A percentile compares a stretch with the other conserved stretches of the same genome.
Evolutionary conservation across 1,140 invertebrate genomes (phyloP).

Genomic region (Lutraria rhynchaena): DNA sequence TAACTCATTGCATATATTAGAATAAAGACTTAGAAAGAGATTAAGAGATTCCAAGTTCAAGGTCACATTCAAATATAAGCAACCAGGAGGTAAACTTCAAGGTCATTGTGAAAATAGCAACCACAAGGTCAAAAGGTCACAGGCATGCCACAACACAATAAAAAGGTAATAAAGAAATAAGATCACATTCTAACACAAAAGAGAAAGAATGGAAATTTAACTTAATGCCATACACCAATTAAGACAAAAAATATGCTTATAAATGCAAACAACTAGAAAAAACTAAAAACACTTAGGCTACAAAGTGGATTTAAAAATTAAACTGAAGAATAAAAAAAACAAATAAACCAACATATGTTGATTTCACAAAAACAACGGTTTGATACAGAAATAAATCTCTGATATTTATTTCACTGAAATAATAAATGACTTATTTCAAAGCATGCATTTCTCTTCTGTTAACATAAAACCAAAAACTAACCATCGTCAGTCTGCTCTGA

Average conservation of each 20-base stretch:
- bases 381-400: no score
- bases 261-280: no score
- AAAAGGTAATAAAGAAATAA: slow-evolving; percentile 7
- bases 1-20: no score
- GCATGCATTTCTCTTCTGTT: no score
- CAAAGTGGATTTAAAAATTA: no score
- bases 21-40: background rate
- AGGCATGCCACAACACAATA: slow-evolving; percentile 50
- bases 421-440: no score
- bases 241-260: background rate
- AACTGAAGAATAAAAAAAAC: no score
- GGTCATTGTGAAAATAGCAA: background rate
- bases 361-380: no score
- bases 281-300: no score
- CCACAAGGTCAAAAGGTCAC: slow-evolving; percentile 39
- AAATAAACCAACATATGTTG: no score
- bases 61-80: background rate
- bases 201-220: background rate
- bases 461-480: slow-evolving; percentile 37
- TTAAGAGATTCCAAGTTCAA: background rate
- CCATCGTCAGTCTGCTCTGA: slow-evolving; percentile 13
- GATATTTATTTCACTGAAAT: no score
- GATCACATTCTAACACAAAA: background rate
- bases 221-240: background rate
- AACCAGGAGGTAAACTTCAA: background rate